Conservation (phyloP, 2,113 vertebrate species). For the Psittacula cyanocephala region DNA sequence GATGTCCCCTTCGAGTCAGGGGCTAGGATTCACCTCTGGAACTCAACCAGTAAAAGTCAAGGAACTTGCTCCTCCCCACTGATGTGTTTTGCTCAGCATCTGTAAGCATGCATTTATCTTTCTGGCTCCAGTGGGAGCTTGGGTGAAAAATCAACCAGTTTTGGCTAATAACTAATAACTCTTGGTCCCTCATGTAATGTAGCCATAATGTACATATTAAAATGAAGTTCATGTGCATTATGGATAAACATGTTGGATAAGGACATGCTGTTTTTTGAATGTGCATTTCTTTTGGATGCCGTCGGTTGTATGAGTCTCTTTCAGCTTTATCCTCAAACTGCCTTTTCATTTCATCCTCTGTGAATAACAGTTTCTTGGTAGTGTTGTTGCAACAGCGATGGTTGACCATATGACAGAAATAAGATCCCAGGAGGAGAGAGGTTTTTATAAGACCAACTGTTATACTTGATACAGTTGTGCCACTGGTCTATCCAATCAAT, state of each 20-base stretch:
- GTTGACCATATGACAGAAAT: background rate
- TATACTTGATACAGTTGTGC: background rate
- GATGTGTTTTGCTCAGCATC: background rate
- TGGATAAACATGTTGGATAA: background rate
- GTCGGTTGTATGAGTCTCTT: fast-evolving
- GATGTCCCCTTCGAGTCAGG: background rate
- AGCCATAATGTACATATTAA: background rate
- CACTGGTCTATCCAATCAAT: fast-evolving
- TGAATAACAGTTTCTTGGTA: background rate
- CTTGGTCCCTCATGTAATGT: background rate
- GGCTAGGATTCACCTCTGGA: background rate
- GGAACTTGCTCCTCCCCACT: background rate
- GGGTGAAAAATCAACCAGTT: background rate
- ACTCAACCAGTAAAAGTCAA: background rate
- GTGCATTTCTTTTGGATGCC: fast-evolving
- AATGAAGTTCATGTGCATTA: background rate
- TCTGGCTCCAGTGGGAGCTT: background rate
- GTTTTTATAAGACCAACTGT: background rate
- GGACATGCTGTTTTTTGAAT: background rate
- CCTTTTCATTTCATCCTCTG: background rate
- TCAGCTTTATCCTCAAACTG: background rate
- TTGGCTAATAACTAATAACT: background rate
- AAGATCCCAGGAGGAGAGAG: background rate
- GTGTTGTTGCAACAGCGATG: background rate
- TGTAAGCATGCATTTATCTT: background rate